These are phyloP conservation scores for Synaphobranchus kaupii DNA, from an alignment of 2,797 vertebrate species.

Conservation along the genomic window DNA sequence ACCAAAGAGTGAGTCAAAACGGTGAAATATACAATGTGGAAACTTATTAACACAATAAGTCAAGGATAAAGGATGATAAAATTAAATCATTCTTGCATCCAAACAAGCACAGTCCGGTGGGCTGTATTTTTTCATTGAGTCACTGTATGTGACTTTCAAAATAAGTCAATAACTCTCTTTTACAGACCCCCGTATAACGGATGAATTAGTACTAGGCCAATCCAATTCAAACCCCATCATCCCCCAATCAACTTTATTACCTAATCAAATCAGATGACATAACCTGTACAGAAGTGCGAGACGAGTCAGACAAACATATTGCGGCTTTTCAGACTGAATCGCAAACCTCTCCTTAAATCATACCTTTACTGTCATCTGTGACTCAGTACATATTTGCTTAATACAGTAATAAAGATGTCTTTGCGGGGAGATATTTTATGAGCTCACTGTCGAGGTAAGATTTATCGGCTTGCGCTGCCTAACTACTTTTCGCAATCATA, in stretches of 20 bases:
- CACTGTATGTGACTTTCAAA: background rate
- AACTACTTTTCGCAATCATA: background rate
- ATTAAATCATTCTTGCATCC: background rate
- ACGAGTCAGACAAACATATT: background rate
- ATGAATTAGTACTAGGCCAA: background rate
- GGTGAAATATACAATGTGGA: background rate
- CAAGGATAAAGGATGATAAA: background rate
- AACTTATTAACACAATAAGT: background rate
- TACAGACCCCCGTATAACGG: background rate
- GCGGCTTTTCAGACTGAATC: conserved; percentile 5
- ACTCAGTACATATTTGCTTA: background rate
- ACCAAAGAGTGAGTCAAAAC: no score
- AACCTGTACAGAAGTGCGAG: background rate
- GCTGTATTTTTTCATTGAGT: background rate
- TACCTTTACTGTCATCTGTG: background rate
- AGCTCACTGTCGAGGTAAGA: background rate
- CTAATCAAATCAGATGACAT: background rate
- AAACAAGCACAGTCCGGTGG: background rate
- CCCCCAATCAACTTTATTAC: conserved; percentile 11
- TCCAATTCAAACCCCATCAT: background rate
- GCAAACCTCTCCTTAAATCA: background rate
- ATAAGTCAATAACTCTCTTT: conserved; percentile 4
- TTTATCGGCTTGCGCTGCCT: background rate
- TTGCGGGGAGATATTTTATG: background rate
- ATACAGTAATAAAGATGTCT: conserved; percentile 7